Conservation (phyloP, 2,888 invertebrate species). For the Rugalucina vietnamica region DNA sequence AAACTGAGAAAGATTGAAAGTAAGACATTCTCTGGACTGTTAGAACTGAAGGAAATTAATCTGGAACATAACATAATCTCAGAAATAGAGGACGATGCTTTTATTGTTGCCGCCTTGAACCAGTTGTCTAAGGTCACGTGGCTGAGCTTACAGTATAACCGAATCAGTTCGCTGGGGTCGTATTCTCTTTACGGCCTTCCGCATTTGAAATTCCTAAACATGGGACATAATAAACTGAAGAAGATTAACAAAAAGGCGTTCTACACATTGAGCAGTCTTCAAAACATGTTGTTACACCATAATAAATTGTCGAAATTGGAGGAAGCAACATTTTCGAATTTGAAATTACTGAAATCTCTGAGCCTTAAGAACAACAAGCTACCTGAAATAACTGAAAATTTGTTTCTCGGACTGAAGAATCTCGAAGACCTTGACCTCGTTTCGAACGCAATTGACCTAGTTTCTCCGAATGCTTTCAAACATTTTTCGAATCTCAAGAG, state of each 20-base stretch:
- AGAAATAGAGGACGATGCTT: slow-evolving; percentile 68
- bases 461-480: slow-evolving; percentile 63
- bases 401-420: slow-evolving; percentile 66
- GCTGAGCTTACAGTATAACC: slow-evolving; percentile 71
- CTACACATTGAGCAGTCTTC: slow-evolving; percentile 64
- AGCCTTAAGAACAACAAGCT: slow-evolving; percentile 70
- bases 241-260: slow-evolving; percentile 67
- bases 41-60: slow-evolving; percentile 68
- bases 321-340: slow-evolving; percentile 67
- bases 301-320: slow-evolving; percentile 63
- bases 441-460: slow-evolving; percentile 63
- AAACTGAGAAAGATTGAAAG: slow-evolving; percentile 63
- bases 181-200: slow-evolving; percentile 68
- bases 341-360: slow-evolving; percentile 64
- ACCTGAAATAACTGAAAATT: slow-evolving; percentile 56
- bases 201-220: slow-evolving; percentile 71
- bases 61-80: slow-evolving; percentile 71
- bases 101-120: slow-evolving; percentile 65
- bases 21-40: slow-evolving; percentile 67
- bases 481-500: slow-evolving; percentile 63
- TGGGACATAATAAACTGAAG: slow-evolving; percentile 71
- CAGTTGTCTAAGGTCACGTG: slow-evolving; percentile 71
- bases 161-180: slow-evolving; percentile 59
- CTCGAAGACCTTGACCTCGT: slow-evolving; percentile 69
- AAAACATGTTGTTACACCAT: slow-evolving; percentile 65